Conservation (phyloP, 2,888 invertebrate species). For the Polyploca ridens region DNA sequence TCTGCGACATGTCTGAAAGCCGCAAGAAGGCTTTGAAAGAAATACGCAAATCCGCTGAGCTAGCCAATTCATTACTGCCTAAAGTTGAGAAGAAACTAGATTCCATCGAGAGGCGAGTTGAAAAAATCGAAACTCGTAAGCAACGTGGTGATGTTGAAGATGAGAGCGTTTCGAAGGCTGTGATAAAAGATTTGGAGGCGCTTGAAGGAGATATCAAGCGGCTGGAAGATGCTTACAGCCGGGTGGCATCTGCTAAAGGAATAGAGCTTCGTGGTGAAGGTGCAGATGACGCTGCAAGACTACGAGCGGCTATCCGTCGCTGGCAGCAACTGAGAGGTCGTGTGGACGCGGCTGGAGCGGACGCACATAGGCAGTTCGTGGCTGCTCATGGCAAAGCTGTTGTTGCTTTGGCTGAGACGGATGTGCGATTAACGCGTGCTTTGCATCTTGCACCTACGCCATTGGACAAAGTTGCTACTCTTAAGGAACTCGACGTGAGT, state of each 20-base stretch:
- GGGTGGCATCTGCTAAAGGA: constrained; percentile 87
- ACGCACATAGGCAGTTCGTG: constrained; percentile 87
- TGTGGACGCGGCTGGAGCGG: constrained; percentile 84
- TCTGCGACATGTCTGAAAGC: constrained; percentile 89
- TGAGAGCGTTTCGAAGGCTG: constrained; percentile 84
- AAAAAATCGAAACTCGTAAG: constrained; percentile 76
- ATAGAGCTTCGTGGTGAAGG: constrained; percentile 87
- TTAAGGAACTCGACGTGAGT: constrained; percentile 79
- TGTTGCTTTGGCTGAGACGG: constrained; percentile 88
- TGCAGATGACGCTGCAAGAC: constrained; percentile 86
- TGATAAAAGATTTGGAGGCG: constrained; percentile 84
- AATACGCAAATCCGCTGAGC: constrained; percentile 86
- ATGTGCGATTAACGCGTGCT: constrained; percentile 88
- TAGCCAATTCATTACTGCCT: constrained; percentile 86
- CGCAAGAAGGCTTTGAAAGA: constrained; percentile 76
- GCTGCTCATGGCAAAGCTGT: constrained; percentile 89
- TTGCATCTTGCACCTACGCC: constrained; percentile 85
- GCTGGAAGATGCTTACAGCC: constrained; percentile 88
- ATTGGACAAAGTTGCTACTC: constrained; percentile 69
- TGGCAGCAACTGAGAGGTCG: constrained; percentile 87
- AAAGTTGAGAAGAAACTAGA: constrained; percentile 86
- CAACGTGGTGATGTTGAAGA: constrained; percentile 73
- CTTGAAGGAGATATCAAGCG: constrained; percentile 86
- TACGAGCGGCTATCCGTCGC: constrained; percentile 86
- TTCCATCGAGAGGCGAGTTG: constrained; percentile 84